phyloP scores from a whole-genome alignment of 2,113 vertebrate genomes.

The Prietella phreatophila region DNA sequence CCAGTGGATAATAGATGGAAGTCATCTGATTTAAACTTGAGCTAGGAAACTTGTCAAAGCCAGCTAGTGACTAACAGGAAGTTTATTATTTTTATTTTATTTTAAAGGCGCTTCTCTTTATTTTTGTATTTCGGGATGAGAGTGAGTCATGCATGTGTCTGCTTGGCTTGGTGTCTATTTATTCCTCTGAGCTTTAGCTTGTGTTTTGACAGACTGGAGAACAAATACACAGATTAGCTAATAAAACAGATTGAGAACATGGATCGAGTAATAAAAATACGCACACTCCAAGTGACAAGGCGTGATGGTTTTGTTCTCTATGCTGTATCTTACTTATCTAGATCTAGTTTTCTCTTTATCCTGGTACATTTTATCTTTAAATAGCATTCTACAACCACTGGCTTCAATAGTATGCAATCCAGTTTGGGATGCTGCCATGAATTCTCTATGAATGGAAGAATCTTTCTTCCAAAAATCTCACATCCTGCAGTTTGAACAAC shows the following conservation, averaged over 20 bases:
- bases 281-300: background rate
- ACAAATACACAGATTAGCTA: background rate
- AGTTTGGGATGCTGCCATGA: too few relatives aligned
- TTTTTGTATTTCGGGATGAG: background rate
- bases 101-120: background rate
- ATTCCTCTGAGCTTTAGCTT: background rate
- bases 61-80: background rate
- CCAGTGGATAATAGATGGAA: background rate
- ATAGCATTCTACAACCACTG: background rate
- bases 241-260: background rate
- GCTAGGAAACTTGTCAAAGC: background rate
- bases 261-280: background rate
- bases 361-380: background rate
- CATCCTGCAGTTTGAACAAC: too few relatives aligned
- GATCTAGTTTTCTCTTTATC: background rate
- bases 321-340: background rate
- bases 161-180: background rate
- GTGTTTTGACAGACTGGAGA: background rate
- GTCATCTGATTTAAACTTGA: background rate
- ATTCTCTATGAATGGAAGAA: too few relatives aligned
- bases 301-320: background rate
- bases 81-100: background rate
- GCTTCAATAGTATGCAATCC: too few relatives aligned
- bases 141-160: background rate
- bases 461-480: background rate